Evolutionary conservation across 2,113 vertebrate species (phyloP), one percentile per base, ranked within the genome.

Genomic region (Orthonyx spaldingii): DNA sequence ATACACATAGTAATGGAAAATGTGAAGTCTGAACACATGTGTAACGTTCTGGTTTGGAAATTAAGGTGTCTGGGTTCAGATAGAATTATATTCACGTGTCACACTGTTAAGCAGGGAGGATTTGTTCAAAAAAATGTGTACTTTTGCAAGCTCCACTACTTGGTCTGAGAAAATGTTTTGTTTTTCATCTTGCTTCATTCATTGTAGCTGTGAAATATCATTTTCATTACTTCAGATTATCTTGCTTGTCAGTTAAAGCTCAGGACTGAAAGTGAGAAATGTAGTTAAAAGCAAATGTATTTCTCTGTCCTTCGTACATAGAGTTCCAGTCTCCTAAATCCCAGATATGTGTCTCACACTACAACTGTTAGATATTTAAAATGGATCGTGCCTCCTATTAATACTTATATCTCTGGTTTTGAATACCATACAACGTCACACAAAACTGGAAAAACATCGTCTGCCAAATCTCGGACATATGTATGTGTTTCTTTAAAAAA

Each of bases 241-340:
- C 35, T 26, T 65, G 9, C 3, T 37, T 75, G 20, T 24, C 53
- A 89, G 13, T 32, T n/a, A 72, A 24, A 30, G 21, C 32, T 72
- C 49, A 85, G 28, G 53, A 75, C 19, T 49, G 57, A 17, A 63
- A 22, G 4, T 21, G 19, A 89, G 17, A 91, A 85, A 41, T 30
- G 21, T 3, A 41, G 7, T 16, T 64, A 39, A 21, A 37, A 4
- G 1, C 6, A 0, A 55, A 63, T 75, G 12, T 7, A 6, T 37
- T 85, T 74, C 35, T n/a, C 7, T 16, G 2, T 39, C 42, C 14
- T 84, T n/a, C 56, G 47, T 35, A 30, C 1, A 5, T 22, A 33
- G 6, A 66, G 26, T 39, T 86, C 16, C 55, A 46, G 22, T 30
- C 9, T 63, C 47, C 55, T 37, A 50, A 11, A 63, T 77, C 11